phyloP scores from a whole-genome alignment of 1,140 invertebrate genomes.

The Rhysida immarginata region DNA sequence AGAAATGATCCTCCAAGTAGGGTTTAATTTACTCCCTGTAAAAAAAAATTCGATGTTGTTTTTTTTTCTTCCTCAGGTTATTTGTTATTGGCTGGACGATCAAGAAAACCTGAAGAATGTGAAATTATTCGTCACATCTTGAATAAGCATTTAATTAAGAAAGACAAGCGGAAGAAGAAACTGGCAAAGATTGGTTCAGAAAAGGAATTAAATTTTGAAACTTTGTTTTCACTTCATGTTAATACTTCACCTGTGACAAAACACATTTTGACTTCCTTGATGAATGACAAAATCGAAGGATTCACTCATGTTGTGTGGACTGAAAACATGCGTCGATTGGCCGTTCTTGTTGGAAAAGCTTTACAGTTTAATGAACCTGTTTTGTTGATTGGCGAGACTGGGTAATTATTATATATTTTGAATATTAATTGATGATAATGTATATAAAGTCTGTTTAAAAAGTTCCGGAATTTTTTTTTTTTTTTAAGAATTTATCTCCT shows the following conservation, averaged over 20 bases:
- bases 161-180: conserved; percentile 58
- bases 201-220: too few species aligned
- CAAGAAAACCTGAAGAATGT: conserved; percentile 60
- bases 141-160: conserved; percentile 68
- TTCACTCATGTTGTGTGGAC: conserved; percentile 89
- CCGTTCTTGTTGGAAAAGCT: conserved; percentile 74
- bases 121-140: conserved; percentile 54
- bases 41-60: background rate
- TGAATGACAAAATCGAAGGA: conserved; percentile 29
- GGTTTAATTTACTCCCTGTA: background rate
- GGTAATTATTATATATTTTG: conserved; percentile 22
- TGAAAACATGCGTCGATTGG: conserved; percentile 71
- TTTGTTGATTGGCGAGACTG: conserved; percentile 91
- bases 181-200: too few species aligned
- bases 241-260: conserved; percentile 61
- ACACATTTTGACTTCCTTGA: conserved; percentile 48
- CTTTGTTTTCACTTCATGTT: conserved; percentile 56
- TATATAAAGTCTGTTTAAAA: too few species aligned
- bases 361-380: conserved; percentile 87
- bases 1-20: background rate
- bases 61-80: conserved; percentile 40
- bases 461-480: background rate
- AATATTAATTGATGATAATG: conserved; percentile 4
- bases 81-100: conserved; percentile 81
- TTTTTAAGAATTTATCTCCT: background rate